Evolutionary conservation across 2,797 vertebrate species (phyloP), one percentile per base, ranked within the genome.

Genomic region (Champsocephalus esox): DNA sequence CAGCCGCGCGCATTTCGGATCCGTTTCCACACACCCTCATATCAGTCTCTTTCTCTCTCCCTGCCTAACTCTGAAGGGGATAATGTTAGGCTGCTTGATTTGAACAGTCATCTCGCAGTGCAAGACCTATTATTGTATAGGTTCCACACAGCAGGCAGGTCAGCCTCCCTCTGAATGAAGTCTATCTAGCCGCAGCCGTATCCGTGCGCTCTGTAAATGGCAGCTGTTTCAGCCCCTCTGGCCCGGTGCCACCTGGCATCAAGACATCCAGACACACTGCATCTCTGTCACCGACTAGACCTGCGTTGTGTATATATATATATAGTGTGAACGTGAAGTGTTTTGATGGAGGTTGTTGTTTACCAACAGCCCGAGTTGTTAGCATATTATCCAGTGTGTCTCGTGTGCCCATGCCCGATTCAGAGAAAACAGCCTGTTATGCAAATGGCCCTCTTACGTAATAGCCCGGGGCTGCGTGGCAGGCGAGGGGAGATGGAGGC

Each of bases 371-470:
- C 79, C 3, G 69, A 71, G 85, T 88, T 89, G 92, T 92, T 87
- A 87, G 84, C 86, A 88, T 85, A 90, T 92, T 90, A 89, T 79
- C 84, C 72, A 62, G 87, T 70, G 86, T 75, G 86, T 89, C 85
- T 88, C 81, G 49, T 90, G 89, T 85, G 87, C 76, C 82, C 70
- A n/a, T 75, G 69, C 80, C 12, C 66, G 77, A 91, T 86, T 88
- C 81, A 78, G 82, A 86, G 86, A 88, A 90, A 92, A 90, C 80
- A 91, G 88, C 75, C 88, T 92, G 92, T 91, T 93, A 93, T 94
- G 93, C 93, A 93, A 94, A 94, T 92, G 76, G 50, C 0, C 16
- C 79, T 84, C 77, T 94, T 94, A 92, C 87, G 80, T 92, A 94
- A 93, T 88, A 86, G 86, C 89, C 75, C n/a, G 38, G 79, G 86